A percentile compares a stretch with the other conserved stretches of the same genome.
Evolutionary conservation across 2,797 vertebrate genomes (phyloP).

Genomic region (Lacerta agilis): DNA sequence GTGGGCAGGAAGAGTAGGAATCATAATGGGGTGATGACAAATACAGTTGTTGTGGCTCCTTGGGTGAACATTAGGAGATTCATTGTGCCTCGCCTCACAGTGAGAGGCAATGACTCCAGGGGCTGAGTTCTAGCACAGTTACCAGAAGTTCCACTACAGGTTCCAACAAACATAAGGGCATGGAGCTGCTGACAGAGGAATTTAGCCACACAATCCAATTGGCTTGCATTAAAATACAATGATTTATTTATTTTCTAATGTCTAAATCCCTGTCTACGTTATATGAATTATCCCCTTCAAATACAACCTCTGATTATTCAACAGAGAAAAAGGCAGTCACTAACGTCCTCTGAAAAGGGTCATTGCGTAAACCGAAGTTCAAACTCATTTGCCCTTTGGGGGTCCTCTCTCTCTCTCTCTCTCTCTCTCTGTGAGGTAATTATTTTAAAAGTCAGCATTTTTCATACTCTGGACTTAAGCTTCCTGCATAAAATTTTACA

Average conservation of each 20-base stretch:
- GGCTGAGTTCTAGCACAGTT: too few relatives aligned
- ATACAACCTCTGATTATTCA: background rate
- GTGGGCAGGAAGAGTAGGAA: background rate
- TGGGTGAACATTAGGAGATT: background rate
- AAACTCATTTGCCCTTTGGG: slow-evolving; percentile 9
- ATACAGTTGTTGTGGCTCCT: background rate
- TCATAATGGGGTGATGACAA: background rate
- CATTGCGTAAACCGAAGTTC: background rate
- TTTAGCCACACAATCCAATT: background rate
- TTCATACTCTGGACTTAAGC: slow-evolving; percentile 8
- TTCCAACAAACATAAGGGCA: too few relatives aligned
- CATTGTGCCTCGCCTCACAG: too few relatives aligned
- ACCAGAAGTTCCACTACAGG: background rate
- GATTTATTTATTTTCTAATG: too few relatives aligned
- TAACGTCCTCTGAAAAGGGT: background rate
- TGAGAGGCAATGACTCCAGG: too few relatives aligned
- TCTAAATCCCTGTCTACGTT: background rate
- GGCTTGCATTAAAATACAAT: background rate
- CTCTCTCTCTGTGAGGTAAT: background rate
- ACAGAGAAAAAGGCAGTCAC: background rate
- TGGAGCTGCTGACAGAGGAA: background rate
- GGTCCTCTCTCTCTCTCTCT: too few relatives aligned
- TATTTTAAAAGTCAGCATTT: background rate
- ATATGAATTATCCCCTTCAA: background rate
- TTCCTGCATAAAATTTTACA: slow-evolving; percentile 34